These are phyloP conservation scores for Seladonia tumulorum DNA, from an alignment of 2,888 invertebrate genomes.

Conservation along the genomic window DNA sequence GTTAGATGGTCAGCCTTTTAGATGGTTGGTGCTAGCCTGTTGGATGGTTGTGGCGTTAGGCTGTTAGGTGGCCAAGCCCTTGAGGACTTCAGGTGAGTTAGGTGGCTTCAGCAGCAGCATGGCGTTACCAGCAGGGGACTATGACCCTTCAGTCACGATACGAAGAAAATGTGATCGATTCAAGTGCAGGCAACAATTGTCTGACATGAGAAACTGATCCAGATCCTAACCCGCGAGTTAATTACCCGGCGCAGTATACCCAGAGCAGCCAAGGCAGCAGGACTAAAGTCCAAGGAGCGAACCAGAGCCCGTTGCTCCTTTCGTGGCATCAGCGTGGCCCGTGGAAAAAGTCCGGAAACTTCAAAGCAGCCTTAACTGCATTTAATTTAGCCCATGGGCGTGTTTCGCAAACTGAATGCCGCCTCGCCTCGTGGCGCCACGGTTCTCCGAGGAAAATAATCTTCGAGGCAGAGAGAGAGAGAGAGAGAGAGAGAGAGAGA, in stretches of 20 bases:
- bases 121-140: too few relatives aligned
- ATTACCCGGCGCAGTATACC: neutral
- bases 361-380: slow-evolving; percentile 48
- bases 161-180: neutral
- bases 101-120: too few relatives aligned
- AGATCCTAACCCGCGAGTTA: neutral
- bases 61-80: too few relatives aligned
- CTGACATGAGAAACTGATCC: neutral
- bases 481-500: too few relatives aligned
- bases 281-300: neutral
- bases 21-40: too few relatives aligned
- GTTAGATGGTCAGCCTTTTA: too few relatives aligned
- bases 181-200: neutral
- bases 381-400: slow-evolving; percentile 44
- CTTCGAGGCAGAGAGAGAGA: slow-evolving; percentile 9
- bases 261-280: neutral
- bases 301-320: neutral
- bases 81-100: too few relatives aligned
- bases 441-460: slow-evolving; percentile 31
- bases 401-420: slow-evolving; percentile 42
- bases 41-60: too few relatives aligned
- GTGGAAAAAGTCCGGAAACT: slow-evolving; percentile 26
- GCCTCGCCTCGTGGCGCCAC: slow-evolving; percentile 5
- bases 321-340: neutral
- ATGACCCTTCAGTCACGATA: too few relatives aligned